Percentiles rank a stretch among this genome's conserved stretches.
These are phyloP conservation scores for Hypothenemus hampei DNA, from an alignment of 1,140 invertebrate species.

Conservation along the genomic window DNA sequence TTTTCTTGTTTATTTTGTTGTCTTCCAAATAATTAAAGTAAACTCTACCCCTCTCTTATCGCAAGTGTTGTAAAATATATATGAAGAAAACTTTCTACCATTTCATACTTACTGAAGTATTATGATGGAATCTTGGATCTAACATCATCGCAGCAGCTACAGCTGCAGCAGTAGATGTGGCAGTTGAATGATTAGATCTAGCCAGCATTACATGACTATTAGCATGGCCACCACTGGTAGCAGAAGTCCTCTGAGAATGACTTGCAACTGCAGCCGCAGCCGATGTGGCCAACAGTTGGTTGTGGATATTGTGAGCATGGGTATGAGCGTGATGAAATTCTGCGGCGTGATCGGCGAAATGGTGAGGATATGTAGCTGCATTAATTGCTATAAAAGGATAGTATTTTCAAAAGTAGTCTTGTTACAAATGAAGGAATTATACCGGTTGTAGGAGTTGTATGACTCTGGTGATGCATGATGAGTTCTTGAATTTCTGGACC, in stretches of 20 bases:
- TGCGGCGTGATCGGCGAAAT: conserved; percentile 38
- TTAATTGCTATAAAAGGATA: conserved; percentile 22
- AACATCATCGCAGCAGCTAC: conserved; percentile 47
- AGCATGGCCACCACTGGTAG: conserved; percentile 35
- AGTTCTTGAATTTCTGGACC: conserved; percentile 43
- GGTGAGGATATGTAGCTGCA: conserved; percentile 39
- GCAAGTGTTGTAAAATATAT: too few relatives aligned
- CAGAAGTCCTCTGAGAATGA: conserved; percentile 35
- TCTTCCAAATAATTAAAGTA: too few relatives aligned
- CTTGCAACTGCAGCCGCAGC: conserved; percentile 24
- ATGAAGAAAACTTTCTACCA: too few relatives aligned
- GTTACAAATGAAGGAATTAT: too few relatives aligned
- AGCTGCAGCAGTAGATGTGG: conserved; percentile 44
- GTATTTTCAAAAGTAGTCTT: not conserved
- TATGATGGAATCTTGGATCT: conserved; percentile 46
- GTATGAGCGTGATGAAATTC: conserved; percentile 42
- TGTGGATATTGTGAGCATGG: conserved; percentile 42
- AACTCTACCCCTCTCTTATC: too few relatives aligned
- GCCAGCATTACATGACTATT: conserved; percentile 41
- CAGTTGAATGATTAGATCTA: conserved; percentile 39
- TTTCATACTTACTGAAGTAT: conserved; percentile 35
- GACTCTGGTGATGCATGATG: conserved; percentile 45
- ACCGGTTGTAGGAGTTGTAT: conserved; percentile 35
- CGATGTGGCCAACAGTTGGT: conserved; percentile 38
- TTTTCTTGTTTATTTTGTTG: too few relatives aligned